Evolutionary conservation across 2,888 invertebrate species (phyloP).

Genomic region (Stenolophus ochropezus): DNA sequence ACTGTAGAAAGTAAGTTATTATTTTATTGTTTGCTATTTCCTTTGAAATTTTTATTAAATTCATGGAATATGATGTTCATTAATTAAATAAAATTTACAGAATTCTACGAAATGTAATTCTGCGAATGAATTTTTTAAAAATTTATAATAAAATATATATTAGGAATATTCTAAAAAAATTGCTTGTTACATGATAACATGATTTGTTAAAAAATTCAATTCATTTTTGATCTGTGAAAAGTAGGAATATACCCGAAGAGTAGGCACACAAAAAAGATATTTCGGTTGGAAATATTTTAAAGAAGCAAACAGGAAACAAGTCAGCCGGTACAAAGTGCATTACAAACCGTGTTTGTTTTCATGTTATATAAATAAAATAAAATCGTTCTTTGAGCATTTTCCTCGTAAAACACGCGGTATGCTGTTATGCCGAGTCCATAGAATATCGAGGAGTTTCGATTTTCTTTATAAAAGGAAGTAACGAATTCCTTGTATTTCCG

Average conservation of each 20-base stretch:
- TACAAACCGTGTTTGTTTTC: constrained; percentile 34
- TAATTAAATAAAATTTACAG: too few relatives aligned
- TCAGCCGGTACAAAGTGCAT: constrained; percentile 33
- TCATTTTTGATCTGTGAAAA: neutral
- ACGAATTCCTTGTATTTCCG: constrained; percentile 30
- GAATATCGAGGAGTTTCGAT: constrained; percentile 37
- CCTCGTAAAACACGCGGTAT: constrained; percentile 28
- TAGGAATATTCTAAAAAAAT: neutral
- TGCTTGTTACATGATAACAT: too few relatives aligned
- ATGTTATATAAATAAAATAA: constrained; percentile 39
- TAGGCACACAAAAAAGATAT: neutral
- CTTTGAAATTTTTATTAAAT: too few relatives aligned
- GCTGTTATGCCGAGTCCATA: neutral
- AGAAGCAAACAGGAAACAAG: constrained; percentile 26
- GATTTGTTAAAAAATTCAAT: neutral
- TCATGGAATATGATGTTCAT: too few relatives aligned
- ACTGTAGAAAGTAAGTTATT: too few relatives aligned
- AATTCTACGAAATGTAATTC: too few relatives aligned
- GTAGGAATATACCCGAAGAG: neutral
- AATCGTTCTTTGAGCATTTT: constrained; percentile 39
- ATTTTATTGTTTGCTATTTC: too few relatives aligned
- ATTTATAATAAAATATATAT: too few relatives aligned
- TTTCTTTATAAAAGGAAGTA: constrained; percentile 44
- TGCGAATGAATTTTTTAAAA: too few relatives aligned
- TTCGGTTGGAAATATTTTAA: constrained; percentile 27